Percentiles rank a stretch among this genome's conserved stretches.
Conservation (phyloP, 2,797 vertebrate genomes). For the Alcedo quadribrachys region DNA sequence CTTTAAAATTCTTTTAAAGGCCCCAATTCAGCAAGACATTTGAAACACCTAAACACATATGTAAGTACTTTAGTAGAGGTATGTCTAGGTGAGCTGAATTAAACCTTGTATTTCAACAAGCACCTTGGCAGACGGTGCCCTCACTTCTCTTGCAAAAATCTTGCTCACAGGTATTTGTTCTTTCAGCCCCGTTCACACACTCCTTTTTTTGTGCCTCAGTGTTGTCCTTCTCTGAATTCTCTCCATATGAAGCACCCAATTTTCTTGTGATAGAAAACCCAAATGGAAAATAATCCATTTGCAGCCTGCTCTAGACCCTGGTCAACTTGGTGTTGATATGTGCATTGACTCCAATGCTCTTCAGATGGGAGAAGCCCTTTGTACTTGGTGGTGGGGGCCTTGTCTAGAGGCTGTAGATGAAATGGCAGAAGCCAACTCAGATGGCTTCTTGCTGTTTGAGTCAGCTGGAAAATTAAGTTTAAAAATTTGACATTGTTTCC, state of each 20-base stretch:
- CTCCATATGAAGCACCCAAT: not conserved
- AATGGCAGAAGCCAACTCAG: not conserved
- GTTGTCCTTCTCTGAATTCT: not conserved
- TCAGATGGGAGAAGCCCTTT: not conserved
- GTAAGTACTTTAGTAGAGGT: constrained; percentile 34
- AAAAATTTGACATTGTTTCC: constrained; percentile 20
- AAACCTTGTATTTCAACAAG: not conserved
- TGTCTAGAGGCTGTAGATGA: not conserved
- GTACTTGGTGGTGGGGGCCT: not conserved
- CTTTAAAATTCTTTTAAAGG: constrained; percentile 16
- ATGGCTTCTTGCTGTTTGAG: not conserved
- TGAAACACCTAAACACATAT: constrained; percentile 41
- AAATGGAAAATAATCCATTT: not conserved
- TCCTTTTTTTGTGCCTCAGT: not conserved
- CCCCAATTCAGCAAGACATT: constrained; percentile 23
- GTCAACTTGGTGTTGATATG: not conserved
- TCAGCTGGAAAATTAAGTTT: not conserved
- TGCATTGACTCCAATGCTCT: not conserved
- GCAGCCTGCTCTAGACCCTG: not conserved
- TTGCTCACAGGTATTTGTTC: not conserved
- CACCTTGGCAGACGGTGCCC: constrained; percentile 19
- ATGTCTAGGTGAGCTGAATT: constrained; percentile 8
- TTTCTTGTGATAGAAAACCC: not conserved
- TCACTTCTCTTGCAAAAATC: not conserved
- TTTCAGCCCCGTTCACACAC: not conserved